phyloP scores from a whole-genome alignment of 2,888 invertebrate species.

The Odontocerum albicorne region DNA sequence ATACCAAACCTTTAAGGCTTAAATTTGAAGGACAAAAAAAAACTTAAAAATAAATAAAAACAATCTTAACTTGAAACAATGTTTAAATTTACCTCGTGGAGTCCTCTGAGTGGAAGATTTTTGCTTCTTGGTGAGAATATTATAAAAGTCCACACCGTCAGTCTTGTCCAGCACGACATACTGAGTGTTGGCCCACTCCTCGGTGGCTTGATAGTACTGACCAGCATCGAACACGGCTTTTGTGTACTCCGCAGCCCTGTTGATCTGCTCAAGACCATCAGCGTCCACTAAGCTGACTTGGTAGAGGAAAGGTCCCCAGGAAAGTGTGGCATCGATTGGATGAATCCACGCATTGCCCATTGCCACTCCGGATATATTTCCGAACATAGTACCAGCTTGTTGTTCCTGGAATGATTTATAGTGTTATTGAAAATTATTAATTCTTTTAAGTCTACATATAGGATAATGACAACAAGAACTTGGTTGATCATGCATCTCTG shows the following conservation, averaged over 20 bases:
- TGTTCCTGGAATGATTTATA: slow-evolving; percentile 70
- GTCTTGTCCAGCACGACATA: slow-evolving; percentile 61
- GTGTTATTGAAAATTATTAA: too few relatives aligned
- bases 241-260: slow-evolving; percentile 58
- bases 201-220: slow-evolving; percentile 62
- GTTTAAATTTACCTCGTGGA: too few relatives aligned
- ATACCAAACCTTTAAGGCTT: too few relatives aligned
- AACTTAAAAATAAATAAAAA: too few relatives aligned
- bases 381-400: slow-evolving; percentile 59
- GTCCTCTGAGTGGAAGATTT: too few relatives aligned
- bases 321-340: slow-evolving; percentile 79
- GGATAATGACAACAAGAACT: too few relatives aligned
- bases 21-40: too few relatives aligned
- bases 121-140: too few relatives aligned
- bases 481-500: too few relatives aligned
- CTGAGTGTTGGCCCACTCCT: slow-evolving; percentile 67
- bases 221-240: slow-evolving; percentile 59
- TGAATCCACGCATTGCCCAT: slow-evolving; percentile 91
- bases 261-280: slow-evolving; percentile 62
- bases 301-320: slow-evolving; percentile 80
- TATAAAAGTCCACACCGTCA: slow-evolving; percentile 76
- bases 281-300: slow-evolving; percentile 74
- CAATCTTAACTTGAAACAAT: too few relatives aligned
- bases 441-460: too few relatives aligned
- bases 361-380: slow-evolving; percentile 76